A percentile compares a stretch with the other conserved stretches of the same genome.
Conservation (phyloP, 64 coral and sea anemone species). For the Dendrophyllia cribrosa region DNA sequence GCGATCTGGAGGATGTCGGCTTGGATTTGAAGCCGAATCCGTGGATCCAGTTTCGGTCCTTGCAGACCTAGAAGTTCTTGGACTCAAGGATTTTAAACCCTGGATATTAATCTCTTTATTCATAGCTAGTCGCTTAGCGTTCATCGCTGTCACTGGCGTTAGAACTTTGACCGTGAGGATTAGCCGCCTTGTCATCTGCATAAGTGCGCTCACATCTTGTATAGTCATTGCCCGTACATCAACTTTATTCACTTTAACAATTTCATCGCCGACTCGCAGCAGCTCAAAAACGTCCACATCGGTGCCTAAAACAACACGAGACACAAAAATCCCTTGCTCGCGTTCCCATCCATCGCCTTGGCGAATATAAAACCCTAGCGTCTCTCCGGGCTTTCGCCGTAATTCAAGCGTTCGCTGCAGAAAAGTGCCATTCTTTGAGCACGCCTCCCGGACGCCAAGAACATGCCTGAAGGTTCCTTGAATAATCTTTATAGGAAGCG, state of each 20-base stretch:
- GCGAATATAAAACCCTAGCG: constrained; percentile 99
- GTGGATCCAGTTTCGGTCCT: constrained; percentile 43
- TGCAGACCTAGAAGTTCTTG: constrained; percentile 45
- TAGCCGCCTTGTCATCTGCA: constrained; percentile 96
- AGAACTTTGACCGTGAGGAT: constrained; percentile 97
- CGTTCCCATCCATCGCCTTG: constrained; percentile 98
- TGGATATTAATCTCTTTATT: constrained; percentile 41
- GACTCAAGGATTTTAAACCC: constrained; percentile 36
- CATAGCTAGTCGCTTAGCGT: constrained; percentile 28
- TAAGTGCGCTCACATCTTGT: constrained; percentile 97
- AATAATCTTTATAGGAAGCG: constrained; percentile 95
- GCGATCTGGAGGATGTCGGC: constrained; percentile 39
- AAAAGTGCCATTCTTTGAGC: constrained; percentile 98
- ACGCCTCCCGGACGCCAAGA: constrained; percentile 91
- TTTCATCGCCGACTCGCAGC: constrained; percentile 97
- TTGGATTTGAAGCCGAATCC: constrained; percentile 65
- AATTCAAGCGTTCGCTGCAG: constrained; percentile 94
- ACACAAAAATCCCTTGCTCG: constrained; percentile 96
- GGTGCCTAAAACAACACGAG: constrained; percentile 93
- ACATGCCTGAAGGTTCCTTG: constrained; percentile 90
- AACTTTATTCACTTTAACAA: constrained; percentile 98
- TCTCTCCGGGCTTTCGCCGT: constrained; percentile 90
- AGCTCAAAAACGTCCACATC: constrained; percentile 99
- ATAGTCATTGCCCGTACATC: constrained; percentile 93
- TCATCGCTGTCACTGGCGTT: constrained; percentile 79